Evolutionary conservation across 2,888 invertebrate species (phyloP).

Genomic region (Malacosoma neustria): DNA sequence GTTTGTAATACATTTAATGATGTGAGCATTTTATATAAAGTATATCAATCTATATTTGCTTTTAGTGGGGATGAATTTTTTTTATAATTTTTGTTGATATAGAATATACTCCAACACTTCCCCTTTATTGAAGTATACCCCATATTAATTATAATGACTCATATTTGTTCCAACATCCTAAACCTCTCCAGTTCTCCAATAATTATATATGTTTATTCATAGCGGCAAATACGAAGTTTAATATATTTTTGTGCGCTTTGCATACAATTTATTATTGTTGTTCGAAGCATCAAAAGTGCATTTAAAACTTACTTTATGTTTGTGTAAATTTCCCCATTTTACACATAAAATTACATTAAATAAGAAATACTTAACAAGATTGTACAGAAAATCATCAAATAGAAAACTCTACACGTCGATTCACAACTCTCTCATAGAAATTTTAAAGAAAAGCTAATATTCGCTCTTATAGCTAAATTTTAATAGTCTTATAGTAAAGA

Average conservation of each 20-base stretch:
- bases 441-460: constrained; percentile 35
- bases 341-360: constrained; percentile 38
- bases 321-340: constrained; percentile 73
- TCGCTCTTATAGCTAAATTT: constrained; percentile 40
- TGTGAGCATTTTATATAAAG: constrained; percentile 60
- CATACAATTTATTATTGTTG: constrained; percentile 29
- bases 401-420: constrained; percentile 35
- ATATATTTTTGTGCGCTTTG: constrained; percentile 51
- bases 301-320: constrained; percentile 34
- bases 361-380: constrained; percentile 29
- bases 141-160: constrained; percentile 30
- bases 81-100: constrained; percentile 18
- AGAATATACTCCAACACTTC: constrained; percentile 63
- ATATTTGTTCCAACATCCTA: constrained; percentile 20
- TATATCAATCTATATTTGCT: constrained; percentile 34
- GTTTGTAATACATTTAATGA: constrained; percentile 60
- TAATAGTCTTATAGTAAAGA: constrained; percentile 46
- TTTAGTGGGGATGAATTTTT: constrained; percentile 24
- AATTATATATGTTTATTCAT: constrained; percentile 16
- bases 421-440: constrained; percentile 53
- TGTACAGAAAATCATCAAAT: constrained; percentile 28
- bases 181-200: too few species aligned
- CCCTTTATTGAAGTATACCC: constrained; percentile 65
- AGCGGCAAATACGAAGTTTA: constrained; percentile 1
- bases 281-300: constrained; percentile 60